Percentiles rank a stretch among this genome's conserved stretches.
These are phyloP conservation scores for Yponomeuta cagnagella DNA, from an alignment of 2,888 invertebrate genomes.

Conservation along the genomic window DNA sequence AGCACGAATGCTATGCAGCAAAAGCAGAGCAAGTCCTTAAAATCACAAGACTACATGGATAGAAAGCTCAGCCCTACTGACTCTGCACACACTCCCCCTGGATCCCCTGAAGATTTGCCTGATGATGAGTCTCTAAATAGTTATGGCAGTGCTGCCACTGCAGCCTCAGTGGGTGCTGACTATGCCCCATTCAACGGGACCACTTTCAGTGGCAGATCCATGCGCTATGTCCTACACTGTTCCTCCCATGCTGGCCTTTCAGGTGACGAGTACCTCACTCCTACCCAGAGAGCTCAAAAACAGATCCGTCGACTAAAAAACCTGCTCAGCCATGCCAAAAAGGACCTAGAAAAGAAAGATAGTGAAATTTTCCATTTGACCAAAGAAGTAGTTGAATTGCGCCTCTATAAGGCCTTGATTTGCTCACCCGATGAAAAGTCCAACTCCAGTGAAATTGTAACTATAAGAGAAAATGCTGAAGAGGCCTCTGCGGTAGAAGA, in stretches of 20 bases:
- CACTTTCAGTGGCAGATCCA: constrained; percentile 81
- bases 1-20: constrained; percentile 49
- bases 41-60: constrained; percentile 51
- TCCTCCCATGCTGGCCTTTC: constrained; percentile 85
- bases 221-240: constrained; percentile 90
- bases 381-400: constrained; percentile 86
- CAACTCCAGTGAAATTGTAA: constrained; percentile 84
- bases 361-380: constrained; percentile 86
- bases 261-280: constrained; percentile 90
- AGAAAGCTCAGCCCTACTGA: constrained; percentile 59
- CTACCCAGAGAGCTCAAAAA: constrained; percentile 89
- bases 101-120: constrained; percentile 78
- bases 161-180: constrained; percentile 88
- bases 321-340: constrained; percentile 82
- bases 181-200: constrained; percentile 86
- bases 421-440: constrained; percentile 88
- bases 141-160: constrained; percentile 86
- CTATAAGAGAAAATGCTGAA: constrained; percentile 81
- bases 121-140: constrained; percentile 89
- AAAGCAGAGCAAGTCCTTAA: constrained; percentile 58
- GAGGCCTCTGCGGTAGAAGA: constrained; percentile 42
- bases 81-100: constrained; percentile 76
- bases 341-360: constrained; percentile 87
- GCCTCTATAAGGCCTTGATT: constrained; percentile 86
- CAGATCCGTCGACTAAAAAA: constrained; percentile 86